Evolutionary conservation across 2,888 invertebrate species (phyloP), one percentile per base, ranked within the genome.

Genomic region (Ophraella communa): DNA sequence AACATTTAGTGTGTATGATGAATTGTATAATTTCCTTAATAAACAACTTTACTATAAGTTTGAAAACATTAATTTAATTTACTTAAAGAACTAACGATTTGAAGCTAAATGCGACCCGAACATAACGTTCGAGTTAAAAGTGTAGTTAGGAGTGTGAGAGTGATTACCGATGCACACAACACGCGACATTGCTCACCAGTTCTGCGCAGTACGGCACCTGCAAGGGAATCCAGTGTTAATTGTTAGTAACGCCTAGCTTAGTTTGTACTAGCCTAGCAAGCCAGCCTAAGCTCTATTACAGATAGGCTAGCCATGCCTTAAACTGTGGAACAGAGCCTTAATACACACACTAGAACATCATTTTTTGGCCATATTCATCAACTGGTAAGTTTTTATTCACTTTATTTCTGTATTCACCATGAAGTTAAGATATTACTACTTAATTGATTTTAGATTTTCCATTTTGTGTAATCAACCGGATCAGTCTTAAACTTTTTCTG

Each of bases 151-250:
- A 66, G 70, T 70, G 90, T 90, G 90, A 89, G 71, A 68, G 90
- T 90, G 90, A 90, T 86, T 93, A 93, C 92, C 93, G 93, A 92
- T 92, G 92, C 91, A 92, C 91, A 92, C 91, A 92, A 92, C 91
- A 92, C 92, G 92, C 92, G 90, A 90, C 90, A 92, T 92, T 92
- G 92, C 92, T 93, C 92, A 93, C 92, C 92, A 92, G 90, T 90
- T 91, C 91, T 89, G 92, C 92, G 89, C 93, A 93, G 91, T 91
- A 91, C 88, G 92, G 92, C 89, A 92, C 92, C 93, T 93, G 92
- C 86, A 83, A 83, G 83, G 84, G 83, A 84, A 84, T 81, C 80
- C 77, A 83, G 81, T 83, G 84, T 84, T 84, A 84, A 81, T 81
- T 82, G 83, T 82, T 83, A 83, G 82, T 83, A 80, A 76, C 73